Base-by-base conservation (phyloP, 2,888 invertebrate species). In the Ferrisia virgata region DNA sequence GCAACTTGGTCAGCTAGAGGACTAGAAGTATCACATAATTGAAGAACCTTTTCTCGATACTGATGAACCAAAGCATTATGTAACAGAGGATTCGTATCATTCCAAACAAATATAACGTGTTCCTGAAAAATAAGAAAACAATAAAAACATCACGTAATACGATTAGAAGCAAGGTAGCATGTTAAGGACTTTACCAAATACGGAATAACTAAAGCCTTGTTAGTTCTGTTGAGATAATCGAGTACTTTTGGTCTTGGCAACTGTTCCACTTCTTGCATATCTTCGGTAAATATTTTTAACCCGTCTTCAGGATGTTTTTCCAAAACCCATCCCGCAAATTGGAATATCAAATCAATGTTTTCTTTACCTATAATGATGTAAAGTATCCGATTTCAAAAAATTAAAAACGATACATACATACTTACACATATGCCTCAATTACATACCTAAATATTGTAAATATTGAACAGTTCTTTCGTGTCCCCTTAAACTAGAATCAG, bases 311-410 rank as follows among this genome's bases (percentile, higher is more conserved):
- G 95, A 88, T 95, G 91, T 86, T 94, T 93, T 85, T 92, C 92
- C 64, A 99, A 89, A 80, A 99, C 95, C 96, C 97, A 98, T 86
- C 95, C 94, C 25, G 97, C 93, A 90, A 96, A 99, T 88, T 98
- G 95, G 87, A 98, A 93, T 87, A 99, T 97, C 85, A 98, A 89
- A 85, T 95, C 94, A 86, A 96, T 91, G 87, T 97, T 92, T 33
- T 94, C 93, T 9, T 91, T 89, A 47, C 95, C 93, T 93, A n/a
- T n/a, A n/a, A n/a, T n/a, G n/a, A n/a, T n/a, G n/a, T n/a, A n/a
- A n/a, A n/a, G n/a, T n/a, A n/a, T n/a, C n/a, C n/a, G 13, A 87
- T 47, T n/a, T n/a, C n/a, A 47, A n/a, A 47, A 47, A 0, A 13
- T 1, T n/a, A 13, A 13, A 6, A n/a, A 13, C 4, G 0, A 2